Conservation (phyloP, 2,113 vertebrate genomes). For the Stegastes partitus region DNA sequence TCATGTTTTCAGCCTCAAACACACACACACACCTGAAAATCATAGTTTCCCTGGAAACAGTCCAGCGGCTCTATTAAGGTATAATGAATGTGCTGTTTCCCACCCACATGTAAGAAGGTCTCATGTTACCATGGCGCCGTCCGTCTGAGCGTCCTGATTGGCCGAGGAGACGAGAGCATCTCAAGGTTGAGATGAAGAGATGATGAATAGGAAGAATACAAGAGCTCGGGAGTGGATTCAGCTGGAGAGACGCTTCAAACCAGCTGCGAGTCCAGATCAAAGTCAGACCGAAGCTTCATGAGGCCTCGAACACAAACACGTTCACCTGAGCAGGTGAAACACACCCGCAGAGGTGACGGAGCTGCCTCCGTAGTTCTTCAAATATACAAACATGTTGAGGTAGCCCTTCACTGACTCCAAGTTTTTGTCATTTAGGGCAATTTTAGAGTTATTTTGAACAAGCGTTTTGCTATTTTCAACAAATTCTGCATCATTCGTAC, state of each 20-base stretch:
- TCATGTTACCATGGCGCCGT: slow-evolving; percentile 78
- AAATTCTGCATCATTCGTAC: too few relatives aligned
- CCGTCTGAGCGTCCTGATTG: slow-evolving; percentile 59
- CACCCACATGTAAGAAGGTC: slow-evolving; percentile 68
- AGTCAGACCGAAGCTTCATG: neutral
- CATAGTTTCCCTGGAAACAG: slow-evolving; percentile 82
- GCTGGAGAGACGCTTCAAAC: neutral
- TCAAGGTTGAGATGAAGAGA: slow-evolving; percentile 44
- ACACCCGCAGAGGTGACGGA: too few relatives aligned
- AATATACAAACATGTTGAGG: too few relatives aligned
- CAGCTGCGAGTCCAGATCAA: neutral
- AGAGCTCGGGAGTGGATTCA: neutral
- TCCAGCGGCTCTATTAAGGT: slow-evolving; percentile 70
- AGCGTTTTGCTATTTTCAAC: too few relatives aligned
- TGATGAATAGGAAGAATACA: neutral
- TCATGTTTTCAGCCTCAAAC: slow-evolving; percentile 46
- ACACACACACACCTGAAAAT: slow-evolving; percentile 67
- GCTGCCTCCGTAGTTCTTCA: too few relatives aligned
- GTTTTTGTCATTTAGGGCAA: too few relatives aligned
- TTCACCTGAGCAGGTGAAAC: neutral
- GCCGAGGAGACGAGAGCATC: slow-evolving; percentile 36
- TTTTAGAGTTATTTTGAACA: too few relatives aligned
- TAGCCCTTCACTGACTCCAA: too few relatives aligned
- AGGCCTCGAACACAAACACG: neutral
- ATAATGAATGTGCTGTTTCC: slow-evolving; percentile 71